Percentiles rank a stretch among this genome's conserved stretches.
These are phyloP conservation scores for Drosophila watanabei DNA, from an alignment of 1,140 invertebrate genomes.

Conservation along the genomic window DNA sequence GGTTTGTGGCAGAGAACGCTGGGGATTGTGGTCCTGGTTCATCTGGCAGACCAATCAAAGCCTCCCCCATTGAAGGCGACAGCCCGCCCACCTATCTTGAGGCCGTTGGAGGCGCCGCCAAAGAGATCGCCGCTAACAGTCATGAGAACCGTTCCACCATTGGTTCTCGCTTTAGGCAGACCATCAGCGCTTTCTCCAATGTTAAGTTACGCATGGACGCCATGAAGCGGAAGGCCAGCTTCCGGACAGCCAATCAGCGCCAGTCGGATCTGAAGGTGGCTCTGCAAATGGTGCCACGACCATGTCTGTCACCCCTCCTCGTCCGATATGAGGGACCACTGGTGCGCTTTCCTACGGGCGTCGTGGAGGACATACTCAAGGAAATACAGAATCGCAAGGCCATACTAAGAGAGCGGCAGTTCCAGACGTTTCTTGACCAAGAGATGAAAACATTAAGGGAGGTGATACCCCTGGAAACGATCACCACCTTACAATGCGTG, in stretches of 20 bases:
- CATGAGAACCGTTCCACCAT: constrained; percentile 47
- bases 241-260: constrained; percentile 50
- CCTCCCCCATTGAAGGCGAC: constrained; percentile 64
- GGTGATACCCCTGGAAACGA: constrained; percentile 87
- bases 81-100: constrained; percentile 81
- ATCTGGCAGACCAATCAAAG: background rate
- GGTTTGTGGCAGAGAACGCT: constrained; percentile 66
- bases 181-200: constrained; percentile 69
- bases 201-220: constrained; percentile 74
- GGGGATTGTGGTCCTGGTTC: background rate
- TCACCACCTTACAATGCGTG: constrained; percentile 88
- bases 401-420: constrained; percentile 86
- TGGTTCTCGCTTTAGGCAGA: constrained; percentile 65
- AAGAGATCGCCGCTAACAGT: constrained; percentile 1
- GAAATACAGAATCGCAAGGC: constrained; percentile 87
- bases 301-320: constrained; percentile 69
- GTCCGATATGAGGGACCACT: constrained; percentile 79
- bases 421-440: constrained; percentile 87
- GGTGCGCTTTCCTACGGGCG: constrained; percentile 85
- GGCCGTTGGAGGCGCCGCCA: constrained; percentile 60
- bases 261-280: constrained; percentile 68
- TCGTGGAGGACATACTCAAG: constrained; percentile 86
- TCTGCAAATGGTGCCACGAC: constrained; percentile 80
- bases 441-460: constrained; percentile 87
- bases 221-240: constrained; percentile 75